phyloP scores from a whole-genome alignment of 2,888 invertebrate species.

The Suillia variegata region DNA sequence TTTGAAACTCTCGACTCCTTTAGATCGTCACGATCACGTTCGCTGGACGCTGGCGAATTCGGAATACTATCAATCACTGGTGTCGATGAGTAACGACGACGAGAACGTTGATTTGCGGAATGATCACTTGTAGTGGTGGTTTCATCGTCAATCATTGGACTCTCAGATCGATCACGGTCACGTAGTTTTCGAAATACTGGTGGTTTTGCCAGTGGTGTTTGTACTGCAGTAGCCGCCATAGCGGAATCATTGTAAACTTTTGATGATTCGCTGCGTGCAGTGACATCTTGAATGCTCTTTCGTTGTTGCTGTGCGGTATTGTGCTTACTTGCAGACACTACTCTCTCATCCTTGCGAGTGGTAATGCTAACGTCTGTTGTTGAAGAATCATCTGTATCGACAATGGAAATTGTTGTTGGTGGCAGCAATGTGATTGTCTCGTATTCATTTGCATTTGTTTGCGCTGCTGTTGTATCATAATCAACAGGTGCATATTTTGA shows the following conservation, averaged over 20 bases:
- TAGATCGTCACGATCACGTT: conserved; percentile 74
- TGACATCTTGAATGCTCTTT: conserved; percentile 20
- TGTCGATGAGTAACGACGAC: conserved; percentile 61
- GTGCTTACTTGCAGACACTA: conserved; percentile 17
- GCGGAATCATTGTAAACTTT: conserved; percentile 25
- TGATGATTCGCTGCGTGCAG: conserved; percentile 9
- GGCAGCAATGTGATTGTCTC: conserved; percentile 19
- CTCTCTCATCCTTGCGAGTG: conserved; percentile 40
- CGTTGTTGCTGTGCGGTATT: conserved; percentile 13
- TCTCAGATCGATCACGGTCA: conserved; percentile 63
- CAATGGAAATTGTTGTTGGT: conserved; percentile 34
- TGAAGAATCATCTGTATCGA: conserved; percentile 52
- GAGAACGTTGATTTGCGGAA: conserved; percentile 43
- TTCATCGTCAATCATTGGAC: conserved; percentile 66
- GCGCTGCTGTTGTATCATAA: conserved; percentile 15
- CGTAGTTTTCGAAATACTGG: conserved; percentile 58
- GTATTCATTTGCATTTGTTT: conserved; percentile 23
- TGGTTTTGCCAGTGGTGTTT: conserved; percentile 40
- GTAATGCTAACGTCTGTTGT: conserved; percentile 43
- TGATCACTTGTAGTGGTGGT: conserved; percentile 54
- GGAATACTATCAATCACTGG: conserved; percentile 69
- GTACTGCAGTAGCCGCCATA: no score
- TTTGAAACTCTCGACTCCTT: conserved; percentile 77
- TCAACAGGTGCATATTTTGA: conserved; percentile 21
- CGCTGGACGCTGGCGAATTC: conserved; percentile 69